phyloP scores from a whole-genome alignment of 2,113 vertebrate genomes.

The Uropsilus gracilis region DNA sequence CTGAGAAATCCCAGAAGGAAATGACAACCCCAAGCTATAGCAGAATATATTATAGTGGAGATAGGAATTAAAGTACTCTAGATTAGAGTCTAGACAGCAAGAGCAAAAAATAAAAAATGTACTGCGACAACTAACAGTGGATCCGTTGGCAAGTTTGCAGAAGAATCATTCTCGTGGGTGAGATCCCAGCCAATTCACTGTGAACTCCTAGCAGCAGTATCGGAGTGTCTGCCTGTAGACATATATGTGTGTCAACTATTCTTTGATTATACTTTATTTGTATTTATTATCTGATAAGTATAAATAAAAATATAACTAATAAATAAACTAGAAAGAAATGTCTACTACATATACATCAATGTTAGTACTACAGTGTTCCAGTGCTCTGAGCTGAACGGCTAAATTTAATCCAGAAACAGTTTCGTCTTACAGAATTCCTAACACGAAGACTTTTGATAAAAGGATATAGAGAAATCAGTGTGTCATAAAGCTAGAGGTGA shows the following conservation, averaged over 20 bases:
- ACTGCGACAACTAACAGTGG: background rate
- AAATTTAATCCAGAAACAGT: background rate
- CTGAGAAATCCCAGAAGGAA: background rate
- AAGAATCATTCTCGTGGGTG: background rate
- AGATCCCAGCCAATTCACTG: background rate
- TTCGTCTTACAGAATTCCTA: background rate
- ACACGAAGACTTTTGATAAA: background rate
- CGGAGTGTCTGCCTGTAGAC: background rate
- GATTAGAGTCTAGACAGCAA: background rate
- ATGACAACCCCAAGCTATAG: background rate
- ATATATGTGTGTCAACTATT: background rate
- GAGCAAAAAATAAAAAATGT: background rate
- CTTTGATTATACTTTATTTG: background rate
- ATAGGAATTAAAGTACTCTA: background rate
- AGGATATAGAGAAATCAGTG: background rate
- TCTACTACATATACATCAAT: background rate
- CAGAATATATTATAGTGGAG: background rate
- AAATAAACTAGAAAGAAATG: background rate
- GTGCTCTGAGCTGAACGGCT: background rate
- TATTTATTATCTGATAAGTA: background rate
- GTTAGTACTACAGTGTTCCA: background rate
- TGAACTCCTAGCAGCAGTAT: background rate
- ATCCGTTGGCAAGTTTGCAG: background rate
- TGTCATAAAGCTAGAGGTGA: background rate
- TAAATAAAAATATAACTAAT: no score